These are phyloP conservation scores for Distichodus sexfasciatus DNA, from an alignment of 2,797 vertebrate genomes.

Conservation along the genomic window DNA sequence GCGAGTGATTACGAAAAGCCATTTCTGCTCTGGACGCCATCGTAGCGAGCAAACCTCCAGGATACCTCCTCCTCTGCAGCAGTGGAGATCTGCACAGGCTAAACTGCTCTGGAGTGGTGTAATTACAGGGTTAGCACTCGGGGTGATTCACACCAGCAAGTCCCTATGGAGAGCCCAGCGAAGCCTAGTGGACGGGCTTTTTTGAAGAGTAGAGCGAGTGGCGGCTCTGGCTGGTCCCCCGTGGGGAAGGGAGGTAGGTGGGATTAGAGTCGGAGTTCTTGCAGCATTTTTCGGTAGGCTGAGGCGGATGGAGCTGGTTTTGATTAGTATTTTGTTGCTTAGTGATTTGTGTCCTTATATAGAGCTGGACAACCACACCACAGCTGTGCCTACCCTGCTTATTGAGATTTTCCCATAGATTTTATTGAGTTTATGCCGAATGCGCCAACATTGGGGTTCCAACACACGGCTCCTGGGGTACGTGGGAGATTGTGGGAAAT, in stretches of 20 bases:
- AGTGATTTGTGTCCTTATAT: no score
- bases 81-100: conserved; percentile 7
- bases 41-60: conserved; percentile 22
- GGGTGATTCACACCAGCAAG: conserved; percentile 23
- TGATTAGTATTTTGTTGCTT: no score
- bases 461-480: no score
- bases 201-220: conserved; percentile 14
- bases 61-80: conserved; percentile 10
- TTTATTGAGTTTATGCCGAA: no score
- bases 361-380: no score
- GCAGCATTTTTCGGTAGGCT: neutral
- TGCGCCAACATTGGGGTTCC: no score
- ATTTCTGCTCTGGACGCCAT: neutral
- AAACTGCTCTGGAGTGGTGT: conserved; percentile 33
- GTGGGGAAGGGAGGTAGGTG: neutral
- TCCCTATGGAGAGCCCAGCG: conserved; percentile 21
- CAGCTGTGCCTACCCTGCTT: no score
- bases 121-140: conserved; percentile 29
- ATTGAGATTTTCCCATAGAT: no score
- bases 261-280: neutral
- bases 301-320: neutral
- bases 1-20: neutral
- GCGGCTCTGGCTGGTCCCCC: neutral
- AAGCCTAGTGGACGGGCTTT: neutral
- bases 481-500: no score